Conservation (phyloP, 2,888 invertebrate genomes). For the Acholoe squamosa region DNA sequence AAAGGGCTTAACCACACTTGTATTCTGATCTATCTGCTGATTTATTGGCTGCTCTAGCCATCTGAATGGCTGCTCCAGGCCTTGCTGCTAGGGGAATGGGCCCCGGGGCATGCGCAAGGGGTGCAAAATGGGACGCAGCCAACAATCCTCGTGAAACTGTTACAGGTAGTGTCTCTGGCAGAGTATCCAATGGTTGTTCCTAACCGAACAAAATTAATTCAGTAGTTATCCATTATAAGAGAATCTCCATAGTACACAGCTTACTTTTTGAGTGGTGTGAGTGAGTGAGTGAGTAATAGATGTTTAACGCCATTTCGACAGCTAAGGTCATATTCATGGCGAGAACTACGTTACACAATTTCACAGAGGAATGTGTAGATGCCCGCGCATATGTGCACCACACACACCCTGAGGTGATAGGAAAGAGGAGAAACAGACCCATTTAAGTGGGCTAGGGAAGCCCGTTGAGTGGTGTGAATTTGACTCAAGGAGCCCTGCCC, state of each 20-base stretch:
- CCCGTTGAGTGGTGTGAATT: too few relatives aligned
- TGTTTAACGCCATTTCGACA: too few relatives aligned
- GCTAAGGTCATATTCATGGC: too few relatives aligned
- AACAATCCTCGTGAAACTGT: neutral
- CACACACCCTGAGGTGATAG: too few relatives aligned
- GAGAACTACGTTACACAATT: too few relatives aligned
- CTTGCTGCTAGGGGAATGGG: neutral
- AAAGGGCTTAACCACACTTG: constrained; percentile 50
- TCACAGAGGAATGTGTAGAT: too few relatives aligned
- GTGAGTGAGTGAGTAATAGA: too few relatives aligned
- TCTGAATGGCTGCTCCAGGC: neutral
- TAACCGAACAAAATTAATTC: neutral
- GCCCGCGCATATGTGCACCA: too few relatives aligned
- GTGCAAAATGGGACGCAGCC: neutral
- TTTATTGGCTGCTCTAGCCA: neutral
- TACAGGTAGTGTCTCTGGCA: neutral
- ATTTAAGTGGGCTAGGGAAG: too few relatives aligned
- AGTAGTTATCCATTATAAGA: neutral
- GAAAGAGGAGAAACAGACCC: too few relatives aligned
- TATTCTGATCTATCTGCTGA: constrained; percentile 39
- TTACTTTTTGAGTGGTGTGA: neutral
- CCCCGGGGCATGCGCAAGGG: neutral
- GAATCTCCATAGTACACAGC: neutral
- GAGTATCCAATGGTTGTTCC: neutral
- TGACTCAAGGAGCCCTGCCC: neutral